Evolutionary conservation across 2,888 invertebrate genomes (phyloP), one percentile per base, ranked within the genome.

Genomic region (Ophion costatus): DNA sequence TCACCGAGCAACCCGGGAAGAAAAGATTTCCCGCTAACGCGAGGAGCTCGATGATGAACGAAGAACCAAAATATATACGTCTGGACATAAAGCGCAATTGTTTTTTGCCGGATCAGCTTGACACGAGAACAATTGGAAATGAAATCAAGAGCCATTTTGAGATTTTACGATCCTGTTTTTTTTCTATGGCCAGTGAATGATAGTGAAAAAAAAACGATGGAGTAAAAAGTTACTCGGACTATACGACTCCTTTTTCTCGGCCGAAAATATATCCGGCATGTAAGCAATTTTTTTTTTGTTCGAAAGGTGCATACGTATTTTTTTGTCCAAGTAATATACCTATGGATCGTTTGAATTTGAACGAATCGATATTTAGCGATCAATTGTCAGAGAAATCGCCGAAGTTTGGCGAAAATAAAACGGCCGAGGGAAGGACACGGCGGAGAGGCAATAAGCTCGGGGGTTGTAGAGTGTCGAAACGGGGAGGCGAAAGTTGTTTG

Each of bases 321-420:
- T 56, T 67, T 67, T 17, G 42, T 57, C 4, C 33, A 29, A n/a
- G 56, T 38, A 42, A 5, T 59, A n/a, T n/a, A 10, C 29, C 45
- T 24, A 57, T 2, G 9, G 63, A 9, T 22, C n/a, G 17, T 64
- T 64, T 63, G 64, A 71, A 80, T 80, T 80, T n/a, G 51, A 56
- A 73, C 71, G 42, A 73, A 84, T 70, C 75, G 84, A 84, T 84
- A 78, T 81, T 79, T 59, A 57, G 64, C 59, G 74, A 22, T 56
- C 56, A 59, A 38, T 56, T 51, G 66, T 29, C 24, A 38, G 24
- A 63, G 14, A 29, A 20, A n/a, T 24, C 14, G 29, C 24, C 56
- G 59, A 74, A 81, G 77, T 77, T 84, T 80, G 29, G 77, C 71
- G 42, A 24, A 61, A 81, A 84, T 59, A 69, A 73, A 74, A 11